A percentile compares a stretch with the other conserved stretches of the same genome.
Conservation (phyloP, 2,113 vertebrate genomes). For the Geococcyx californianus region DNA sequence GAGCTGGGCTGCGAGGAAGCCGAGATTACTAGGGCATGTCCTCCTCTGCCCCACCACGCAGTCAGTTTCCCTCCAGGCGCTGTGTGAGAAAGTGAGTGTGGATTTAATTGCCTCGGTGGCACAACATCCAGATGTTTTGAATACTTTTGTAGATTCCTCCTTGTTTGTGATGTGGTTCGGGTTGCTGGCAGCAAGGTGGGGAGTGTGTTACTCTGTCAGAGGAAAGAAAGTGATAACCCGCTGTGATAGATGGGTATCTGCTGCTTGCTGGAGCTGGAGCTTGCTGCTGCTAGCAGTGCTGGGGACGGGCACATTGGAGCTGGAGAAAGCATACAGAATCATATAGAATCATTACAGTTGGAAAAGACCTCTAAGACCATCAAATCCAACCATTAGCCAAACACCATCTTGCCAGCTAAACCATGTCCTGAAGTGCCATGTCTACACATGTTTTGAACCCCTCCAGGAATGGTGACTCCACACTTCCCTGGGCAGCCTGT, state of each 20-base stretch:
- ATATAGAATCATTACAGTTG: too few species aligned
- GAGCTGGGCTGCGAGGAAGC: background rate
- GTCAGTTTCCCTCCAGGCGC: conserved; percentile 1
- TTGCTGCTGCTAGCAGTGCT: background rate
- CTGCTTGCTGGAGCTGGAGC: background rate
- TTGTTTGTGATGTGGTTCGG: conserved; percentile 65
- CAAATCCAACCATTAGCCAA: too few species aligned
- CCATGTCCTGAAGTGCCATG: too few species aligned
- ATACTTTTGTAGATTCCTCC: conserved; percentile 56
- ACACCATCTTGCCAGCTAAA: too few species aligned
- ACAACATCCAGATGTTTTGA: conserved; percentile 62
- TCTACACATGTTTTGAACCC: too few species aligned
- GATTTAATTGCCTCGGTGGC: conserved; percentile 36
- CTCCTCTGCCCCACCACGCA: conserved; percentile 29
- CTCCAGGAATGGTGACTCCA: too few species aligned
- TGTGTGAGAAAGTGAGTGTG: conserved; percentile 32
- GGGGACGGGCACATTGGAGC: accelerated
- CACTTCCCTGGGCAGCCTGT: too few species aligned
- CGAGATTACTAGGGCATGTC: background rate
- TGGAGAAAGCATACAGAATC: too few species aligned
- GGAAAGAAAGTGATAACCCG: background rate
- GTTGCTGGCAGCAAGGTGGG: conserved; percentile 25
- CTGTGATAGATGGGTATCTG: background rate
- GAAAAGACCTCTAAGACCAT: too few species aligned
- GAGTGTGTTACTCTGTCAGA: background rate